These are phyloP conservation scores for Oceanodroma leucorhoa DNA, from an alignment of 2,797 vertebrate genomes.

Conservation along the genomic window DNA sequence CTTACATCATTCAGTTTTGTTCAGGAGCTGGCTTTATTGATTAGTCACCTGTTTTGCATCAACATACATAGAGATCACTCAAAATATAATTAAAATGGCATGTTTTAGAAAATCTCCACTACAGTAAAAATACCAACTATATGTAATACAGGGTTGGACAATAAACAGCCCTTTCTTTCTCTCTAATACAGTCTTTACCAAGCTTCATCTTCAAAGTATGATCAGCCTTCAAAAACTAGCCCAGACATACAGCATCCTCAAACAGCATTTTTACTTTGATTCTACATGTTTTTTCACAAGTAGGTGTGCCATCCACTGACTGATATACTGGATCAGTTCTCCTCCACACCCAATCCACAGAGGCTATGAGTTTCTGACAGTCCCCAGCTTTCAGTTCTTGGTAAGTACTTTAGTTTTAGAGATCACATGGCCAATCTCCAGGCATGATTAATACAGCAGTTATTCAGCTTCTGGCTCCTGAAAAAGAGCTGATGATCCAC, in stretches of 20 bases:
- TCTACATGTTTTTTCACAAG: fast-evolving
- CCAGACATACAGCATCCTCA: background rate
- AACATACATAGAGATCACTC: background rate
- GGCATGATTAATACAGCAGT: background rate
- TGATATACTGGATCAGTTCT: background rate
- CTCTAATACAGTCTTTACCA: background rate
- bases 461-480: background rate
- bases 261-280: background rate
- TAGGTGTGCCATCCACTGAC: background rate
- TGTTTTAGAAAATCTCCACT: background rate
- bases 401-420: background rate
- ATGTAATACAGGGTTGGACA: background rate
- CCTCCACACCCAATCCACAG: background rate
- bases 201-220: background rate
- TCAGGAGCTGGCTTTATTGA: background rate
- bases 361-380: background rate
- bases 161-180: background rate
- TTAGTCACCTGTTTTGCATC: background rate
- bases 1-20: background rate
- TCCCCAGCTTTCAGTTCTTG: background rate
- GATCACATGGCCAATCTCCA: background rate
- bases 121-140: background rate
- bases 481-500: background rate
- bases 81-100: background rate
- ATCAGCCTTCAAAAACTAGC: background rate